A percentile compares a stretch with the other conserved stretches of the same genome.
Evolutionary conservation across 2,797 vertebrate species (phyloP).

Genomic region (Xiphophorus birchmanni): DNA sequence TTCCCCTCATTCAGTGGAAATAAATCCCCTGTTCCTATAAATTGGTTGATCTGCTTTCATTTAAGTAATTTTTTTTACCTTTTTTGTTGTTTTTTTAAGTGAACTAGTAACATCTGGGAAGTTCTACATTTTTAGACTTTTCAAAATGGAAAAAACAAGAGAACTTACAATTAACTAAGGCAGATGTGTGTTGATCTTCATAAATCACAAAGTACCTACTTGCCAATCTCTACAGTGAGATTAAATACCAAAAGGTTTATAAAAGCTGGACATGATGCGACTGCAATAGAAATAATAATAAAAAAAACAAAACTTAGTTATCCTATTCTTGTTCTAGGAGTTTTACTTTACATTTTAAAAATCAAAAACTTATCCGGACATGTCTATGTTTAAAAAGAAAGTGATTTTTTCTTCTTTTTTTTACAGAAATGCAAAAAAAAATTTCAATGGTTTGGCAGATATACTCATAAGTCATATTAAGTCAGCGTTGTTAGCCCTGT

Average conservation of each 20-base stretch:
- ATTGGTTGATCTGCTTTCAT: too few relatives aligned
- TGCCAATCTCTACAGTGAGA: not conserved
- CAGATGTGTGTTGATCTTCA: not conserved
- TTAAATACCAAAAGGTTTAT: not conserved
- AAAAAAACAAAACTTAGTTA: not conserved
- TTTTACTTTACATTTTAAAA: not conserved
- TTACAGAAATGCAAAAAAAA: not conserved
- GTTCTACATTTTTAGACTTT: not conserved
- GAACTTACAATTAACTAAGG: not conserved
- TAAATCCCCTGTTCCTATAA: not conserved
- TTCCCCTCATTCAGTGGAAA: not conserved
- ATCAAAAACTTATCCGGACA: not conserved
- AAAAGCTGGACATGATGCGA: not conserved
- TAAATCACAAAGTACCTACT: not conserved
- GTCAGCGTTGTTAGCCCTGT: not conserved
- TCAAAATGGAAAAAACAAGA: not conserved
- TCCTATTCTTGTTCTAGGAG: not conserved
- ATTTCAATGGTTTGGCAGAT: not conserved
- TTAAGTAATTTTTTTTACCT: not conserved
- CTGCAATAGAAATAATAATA: not conserved
- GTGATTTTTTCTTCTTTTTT: too few relatives aligned
- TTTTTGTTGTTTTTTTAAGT: not conserved
- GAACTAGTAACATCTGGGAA: not conserved
- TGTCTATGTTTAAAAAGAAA: not conserved
- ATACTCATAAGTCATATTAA: not conserved